These are phyloP conservation scores for Acholoe squamosa DNA, from an alignment of 2,888 invertebrate species.

Conservation along the genomic window DNA sequence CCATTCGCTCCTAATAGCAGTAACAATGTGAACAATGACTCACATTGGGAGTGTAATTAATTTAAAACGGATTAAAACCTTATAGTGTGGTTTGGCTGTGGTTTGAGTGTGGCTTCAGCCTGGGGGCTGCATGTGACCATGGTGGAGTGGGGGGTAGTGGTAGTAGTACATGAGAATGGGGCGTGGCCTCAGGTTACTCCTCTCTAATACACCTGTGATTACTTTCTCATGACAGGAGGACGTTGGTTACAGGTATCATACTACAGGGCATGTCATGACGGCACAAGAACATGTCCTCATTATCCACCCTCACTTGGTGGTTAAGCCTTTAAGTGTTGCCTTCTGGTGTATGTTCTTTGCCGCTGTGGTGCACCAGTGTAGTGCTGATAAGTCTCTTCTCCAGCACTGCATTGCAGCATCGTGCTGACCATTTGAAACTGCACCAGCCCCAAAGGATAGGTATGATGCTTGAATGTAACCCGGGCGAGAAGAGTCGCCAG, in stretches of 20 bases:
- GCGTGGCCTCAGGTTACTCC: background rate
- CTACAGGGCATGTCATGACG: background rate
- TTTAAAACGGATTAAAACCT: conserved; percentile 21
- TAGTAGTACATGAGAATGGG: background rate
- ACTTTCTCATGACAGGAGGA: conserved; percentile 20
- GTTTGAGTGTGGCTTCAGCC: background rate
- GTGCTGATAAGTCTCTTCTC: no score
- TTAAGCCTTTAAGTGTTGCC: no score
- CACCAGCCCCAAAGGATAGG: no score
- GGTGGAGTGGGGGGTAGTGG: no score
- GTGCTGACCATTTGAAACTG: no score
- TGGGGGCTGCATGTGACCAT: background rate
- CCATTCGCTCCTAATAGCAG: no score
- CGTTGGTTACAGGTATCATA: background rate
- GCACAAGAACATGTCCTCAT: background rate
- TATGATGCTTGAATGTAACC: no score
- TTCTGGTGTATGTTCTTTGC: no score
- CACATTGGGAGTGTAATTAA: conserved; percentile 12
- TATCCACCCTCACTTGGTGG: background rate
- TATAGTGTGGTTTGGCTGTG: background rate
- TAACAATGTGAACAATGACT: background rate
- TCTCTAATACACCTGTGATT: background rate
- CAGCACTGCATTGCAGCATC: no score
- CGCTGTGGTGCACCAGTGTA: no score
- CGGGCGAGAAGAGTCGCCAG: no score